Percentiles rank a stretch among this genome's conserved stretches.
phyloP scores from a whole-genome alignment of 2,888 invertebrate species.

The Calephelis perditalis region DNA sequence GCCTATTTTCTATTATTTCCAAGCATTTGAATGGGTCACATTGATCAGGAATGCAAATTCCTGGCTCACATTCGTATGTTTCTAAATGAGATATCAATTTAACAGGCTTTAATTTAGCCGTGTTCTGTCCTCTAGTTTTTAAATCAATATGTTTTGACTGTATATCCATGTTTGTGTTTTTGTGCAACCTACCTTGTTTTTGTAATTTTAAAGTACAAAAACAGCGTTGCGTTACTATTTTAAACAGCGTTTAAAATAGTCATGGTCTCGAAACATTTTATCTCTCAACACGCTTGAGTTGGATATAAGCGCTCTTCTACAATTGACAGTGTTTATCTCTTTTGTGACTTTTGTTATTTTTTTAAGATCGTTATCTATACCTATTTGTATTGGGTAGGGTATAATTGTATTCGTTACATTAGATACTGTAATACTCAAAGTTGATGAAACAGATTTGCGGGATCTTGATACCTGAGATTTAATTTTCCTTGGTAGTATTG shows the following conservation, averaged over 20 bases:
- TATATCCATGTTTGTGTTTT: conserved; percentile 9
- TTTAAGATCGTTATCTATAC: no score
- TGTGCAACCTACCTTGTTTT: conserved; percentile 12
- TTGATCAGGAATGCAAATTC: conserved; percentile 37
- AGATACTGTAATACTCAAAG: neutral
- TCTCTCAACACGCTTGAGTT: neutral
- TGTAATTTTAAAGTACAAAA: conserved; percentile 23
- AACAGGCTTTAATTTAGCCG: neutral
- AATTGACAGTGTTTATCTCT: neutral
- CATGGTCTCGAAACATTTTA: neutral
- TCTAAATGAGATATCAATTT: conserved; percentile 25
- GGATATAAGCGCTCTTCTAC: neutral
- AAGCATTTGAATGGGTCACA: conserved; percentile 36
- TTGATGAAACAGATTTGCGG: neutral
- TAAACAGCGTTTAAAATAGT: conserved; percentile 32
- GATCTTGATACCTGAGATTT: neutral
- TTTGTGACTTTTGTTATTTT: no score
- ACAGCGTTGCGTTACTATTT: conserved; percentile 19
- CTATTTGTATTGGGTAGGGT: neutral
- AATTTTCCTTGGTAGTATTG: neutral
- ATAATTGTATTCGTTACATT: neutral
- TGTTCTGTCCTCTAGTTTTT: conserved; percentile 22
- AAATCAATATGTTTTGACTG: conserved; percentile 25
- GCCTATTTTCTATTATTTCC: conserved; percentile 16
- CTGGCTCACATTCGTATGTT: conserved; percentile 41